These are phyloP conservation scores for Malachius bipustulatus DNA, from an alignment of 2,888 invertebrate species.

Conservation along the genomic window DNA sequence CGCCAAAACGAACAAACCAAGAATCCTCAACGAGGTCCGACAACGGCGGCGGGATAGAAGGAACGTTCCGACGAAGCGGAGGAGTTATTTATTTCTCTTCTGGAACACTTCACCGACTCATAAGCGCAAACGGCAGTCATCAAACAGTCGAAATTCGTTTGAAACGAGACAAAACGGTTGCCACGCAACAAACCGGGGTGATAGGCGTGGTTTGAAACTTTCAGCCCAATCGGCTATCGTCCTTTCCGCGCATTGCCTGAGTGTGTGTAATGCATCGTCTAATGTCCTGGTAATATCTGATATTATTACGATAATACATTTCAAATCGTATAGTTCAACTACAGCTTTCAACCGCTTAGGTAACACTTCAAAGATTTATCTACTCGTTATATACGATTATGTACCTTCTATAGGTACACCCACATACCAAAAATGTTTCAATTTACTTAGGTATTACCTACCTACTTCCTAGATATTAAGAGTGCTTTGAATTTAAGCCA, in stretches of 20 bases:
- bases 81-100: constrained; percentile 4
- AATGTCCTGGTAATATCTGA: constrained; percentile 39
- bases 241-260: constrained; percentile 30
- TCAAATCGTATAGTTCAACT: constrained; percentile 38
- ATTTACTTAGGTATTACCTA: too few relatives aligned
- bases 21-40: constrained; percentile 16
- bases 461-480: too few relatives aligned
- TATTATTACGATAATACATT: constrained; percentile 40
- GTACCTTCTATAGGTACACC: too few relatives aligned
- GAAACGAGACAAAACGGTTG: constrained; percentile 21
- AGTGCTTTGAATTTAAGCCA: too few relatives aligned
- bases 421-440: too few relatives aligned
- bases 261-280: constrained; percentile 37
- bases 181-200: constrained; percentile 29
- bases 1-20: constrained; percentile 16
- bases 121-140: constrained; percentile 16
- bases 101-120: constrained; percentile 12
- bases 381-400: too few relatives aligned
- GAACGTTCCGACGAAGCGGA: constrained; percentile 13
- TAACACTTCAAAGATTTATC: constrained; percentile 17
- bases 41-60: too few relatives aligned
- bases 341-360: constrained; percentile 29
- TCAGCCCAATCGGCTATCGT: constrained; percentile 28
- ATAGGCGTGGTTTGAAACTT: constrained; percentile 27
- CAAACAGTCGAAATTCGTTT: constrained; percentile 26